Evolutionary conservation across 1,140 invertebrate species (phyloP).

Genomic region (Eulimnadia texana): DNA sequence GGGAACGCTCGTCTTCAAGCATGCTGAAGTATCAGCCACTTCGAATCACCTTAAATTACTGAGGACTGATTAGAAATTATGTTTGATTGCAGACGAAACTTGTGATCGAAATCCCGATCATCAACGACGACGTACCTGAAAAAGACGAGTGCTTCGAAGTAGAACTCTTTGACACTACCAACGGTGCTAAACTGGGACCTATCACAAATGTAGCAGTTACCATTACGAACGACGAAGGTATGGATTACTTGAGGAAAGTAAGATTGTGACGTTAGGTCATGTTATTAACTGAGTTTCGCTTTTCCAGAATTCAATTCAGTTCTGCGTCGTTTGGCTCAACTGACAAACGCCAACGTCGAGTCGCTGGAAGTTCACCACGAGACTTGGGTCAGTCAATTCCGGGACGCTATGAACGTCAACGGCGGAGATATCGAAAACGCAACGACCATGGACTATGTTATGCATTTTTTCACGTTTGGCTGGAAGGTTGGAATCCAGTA

Average conservation of each 20-base stretch:
- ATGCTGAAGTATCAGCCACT: constrained; percentile 33
- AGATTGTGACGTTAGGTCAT: no score
- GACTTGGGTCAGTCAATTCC: constrained; percentile 41
- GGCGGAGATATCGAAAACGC: constrained; percentile 46
- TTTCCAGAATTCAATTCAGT: constrained; percentile 42
- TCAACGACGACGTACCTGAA: constrained; percentile 44
- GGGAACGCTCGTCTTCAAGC: constrained; percentile 40
- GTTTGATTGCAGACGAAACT: constrained; percentile 24
- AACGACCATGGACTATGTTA: constrained; percentile 39
- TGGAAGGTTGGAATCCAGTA: constrained; percentile 33
- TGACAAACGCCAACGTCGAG: constrained; percentile 43
- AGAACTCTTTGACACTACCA: constrained; percentile 36
- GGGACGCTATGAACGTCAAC: constrained; percentile 46
- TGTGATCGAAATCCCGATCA: constrained; percentile 41
- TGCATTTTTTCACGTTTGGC: constrained; percentile 51
- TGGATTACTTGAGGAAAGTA: constrained; percentile 7
- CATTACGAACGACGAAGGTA: constrained; percentile 50
- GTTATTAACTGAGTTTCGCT: constrained; percentile 14
- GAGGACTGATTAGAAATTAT: no score
- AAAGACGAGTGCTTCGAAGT: constrained; percentile 51
- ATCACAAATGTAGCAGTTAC: constrained; percentile 44
- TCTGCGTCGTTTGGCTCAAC: constrained; percentile 37
- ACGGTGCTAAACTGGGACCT: constrained; percentile 40
- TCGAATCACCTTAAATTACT: no score
- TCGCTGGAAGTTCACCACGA: constrained; percentile 37